Evolutionary conservation across 2,113 vertebrate genomes (phyloP).

Genomic region (Festucalex cinctus): DNA sequence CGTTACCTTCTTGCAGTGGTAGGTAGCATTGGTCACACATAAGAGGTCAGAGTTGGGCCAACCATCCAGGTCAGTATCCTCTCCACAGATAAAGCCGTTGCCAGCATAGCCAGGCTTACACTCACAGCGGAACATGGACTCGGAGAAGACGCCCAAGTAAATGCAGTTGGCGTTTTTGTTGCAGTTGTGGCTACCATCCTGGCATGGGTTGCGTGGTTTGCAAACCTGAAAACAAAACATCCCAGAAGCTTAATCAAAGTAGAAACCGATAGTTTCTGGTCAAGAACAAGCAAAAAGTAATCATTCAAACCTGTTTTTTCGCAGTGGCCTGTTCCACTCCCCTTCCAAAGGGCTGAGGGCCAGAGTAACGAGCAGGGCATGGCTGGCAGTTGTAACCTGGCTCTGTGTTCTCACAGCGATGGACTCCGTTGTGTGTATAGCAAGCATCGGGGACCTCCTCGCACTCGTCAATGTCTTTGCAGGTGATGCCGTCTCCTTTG

Average conservation of each 20-base stretch:
- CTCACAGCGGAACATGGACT: constrained; percentile 95
- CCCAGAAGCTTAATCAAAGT: constrained; percentile 24
- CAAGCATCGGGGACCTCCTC: constrained; percentile 88
- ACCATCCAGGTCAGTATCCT: constrained; percentile 92
- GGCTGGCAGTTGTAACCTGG: constrained; percentile 95
- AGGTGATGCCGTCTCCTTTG: constrained; percentile 85
- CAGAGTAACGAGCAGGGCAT: constrained; percentile 88
- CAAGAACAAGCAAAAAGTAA: background rate
- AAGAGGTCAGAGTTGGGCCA: constrained; percentile 89
- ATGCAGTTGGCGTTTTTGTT: constrained; percentile 95
- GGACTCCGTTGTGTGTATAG: constrained; percentile 81
- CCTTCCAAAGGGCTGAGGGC: constrained; percentile 86
- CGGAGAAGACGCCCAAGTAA: constrained; percentile 91
- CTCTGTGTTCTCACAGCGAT: constrained; percentile 90
- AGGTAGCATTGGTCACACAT: constrained; percentile 94
- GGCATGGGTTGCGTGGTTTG: constrained; percentile 90
- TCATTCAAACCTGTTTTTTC: constrained; percentile 85
- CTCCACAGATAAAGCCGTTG: constrained; percentile 92
- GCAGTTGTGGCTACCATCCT: constrained; percentile 89
- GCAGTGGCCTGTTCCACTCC: constrained; percentile 84
- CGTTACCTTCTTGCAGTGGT: constrained; percentile 96
- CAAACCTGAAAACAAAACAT: constrained; percentile 79
- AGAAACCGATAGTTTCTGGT: constrained; percentile 1
- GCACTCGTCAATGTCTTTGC: constrained; percentile 93
- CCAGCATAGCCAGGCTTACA: constrained; percentile 96